Conservation (phyloP, 2,888 invertebrate genomes). For the Heliconius aoede region DNA sequence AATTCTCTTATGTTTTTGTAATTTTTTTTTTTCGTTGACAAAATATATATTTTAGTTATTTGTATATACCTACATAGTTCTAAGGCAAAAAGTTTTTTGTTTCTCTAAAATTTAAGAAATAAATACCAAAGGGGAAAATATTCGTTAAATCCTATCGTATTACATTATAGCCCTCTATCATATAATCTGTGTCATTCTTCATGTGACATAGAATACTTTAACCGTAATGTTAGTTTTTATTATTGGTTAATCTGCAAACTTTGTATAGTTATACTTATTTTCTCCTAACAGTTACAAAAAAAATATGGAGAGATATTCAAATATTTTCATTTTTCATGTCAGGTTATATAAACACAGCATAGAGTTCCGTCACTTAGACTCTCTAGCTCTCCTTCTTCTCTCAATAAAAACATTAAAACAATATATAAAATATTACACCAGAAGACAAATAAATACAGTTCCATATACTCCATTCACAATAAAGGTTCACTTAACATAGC, state of each 20-base stretch:
- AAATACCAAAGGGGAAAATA: background rate
- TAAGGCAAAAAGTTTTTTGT: too few species aligned
- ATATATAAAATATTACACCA: background rate
- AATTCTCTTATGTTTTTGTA: too few species aligned
- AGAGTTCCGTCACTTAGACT: background rate
- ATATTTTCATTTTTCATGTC: background rate
- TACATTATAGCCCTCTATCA: background rate
- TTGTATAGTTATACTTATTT: background rate
- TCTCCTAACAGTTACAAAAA: too few species aligned
- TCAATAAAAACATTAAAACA: background rate
- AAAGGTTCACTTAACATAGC: conserved; percentile 39
- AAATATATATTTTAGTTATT: background rate
- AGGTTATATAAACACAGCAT: background rate
- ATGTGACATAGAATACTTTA: too few species aligned
- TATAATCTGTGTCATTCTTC: background rate
- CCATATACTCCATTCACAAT: conserved; percentile 23
- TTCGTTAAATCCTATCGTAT: background rate
- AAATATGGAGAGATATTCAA: too few species aligned
- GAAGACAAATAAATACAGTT: conserved; percentile 26
- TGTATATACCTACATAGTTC: too few species aligned
- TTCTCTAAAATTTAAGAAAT: background rate
- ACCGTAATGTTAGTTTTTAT: background rate
- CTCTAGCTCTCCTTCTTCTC: background rate
- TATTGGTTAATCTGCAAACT: background rate
- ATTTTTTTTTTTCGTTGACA: background rate